Evolutionary conservation across 2,113 vertebrate species (phyloP), one percentile per base, ranked within the genome.

Genomic region (Poeciliopsis prolifica): DNA sequence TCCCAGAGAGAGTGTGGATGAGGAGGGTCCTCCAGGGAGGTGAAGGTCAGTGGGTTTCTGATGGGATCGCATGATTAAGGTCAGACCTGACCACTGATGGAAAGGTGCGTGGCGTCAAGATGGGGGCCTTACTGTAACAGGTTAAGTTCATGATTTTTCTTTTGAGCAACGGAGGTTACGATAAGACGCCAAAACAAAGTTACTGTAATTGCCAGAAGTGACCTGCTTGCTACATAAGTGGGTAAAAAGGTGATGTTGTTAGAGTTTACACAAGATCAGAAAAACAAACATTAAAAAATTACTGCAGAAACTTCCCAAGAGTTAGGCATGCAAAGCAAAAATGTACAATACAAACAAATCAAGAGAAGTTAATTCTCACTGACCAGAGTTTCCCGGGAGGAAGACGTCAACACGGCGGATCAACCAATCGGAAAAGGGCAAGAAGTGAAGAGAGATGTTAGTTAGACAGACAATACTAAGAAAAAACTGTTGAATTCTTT

Each of bases 51-150:
- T 73, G 65, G 84, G 69, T 88, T 90, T 88, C 83, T 91, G 91
- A 93, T 93, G 90, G 90, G 89, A 89, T 85, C 80, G 87, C 87
- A 89, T 92, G 90, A 95, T 94, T 91, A 93, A 92, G 92, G 93
- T 93, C 92, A 93, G 79, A 33, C 72, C 77, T 37, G 48, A 79
- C 78, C 71, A 69, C 87, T 89, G 87, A 88, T 87, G 83, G 74
- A 80, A 76, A 85, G 80, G 87, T 65, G 87, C 85, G 86, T 83
- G 83, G 86, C 5, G 77, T 67, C 2, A 63, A 58, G 76, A 86
- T 86, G 85, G 80, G 78, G 69, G 72, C 75, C 69, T 65, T 77
- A 86, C 87, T 90, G 72, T 60, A 42, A 42, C 69, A 83, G 87
- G 89, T 89, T 91, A 87, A 85, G 77, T 84, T 87, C 72, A 87